These are phyloP conservation scores for Scophthalmus maximus DNA, from an alignment of 2,113 vertebrate species.

Conservation along the genomic window DNA sequence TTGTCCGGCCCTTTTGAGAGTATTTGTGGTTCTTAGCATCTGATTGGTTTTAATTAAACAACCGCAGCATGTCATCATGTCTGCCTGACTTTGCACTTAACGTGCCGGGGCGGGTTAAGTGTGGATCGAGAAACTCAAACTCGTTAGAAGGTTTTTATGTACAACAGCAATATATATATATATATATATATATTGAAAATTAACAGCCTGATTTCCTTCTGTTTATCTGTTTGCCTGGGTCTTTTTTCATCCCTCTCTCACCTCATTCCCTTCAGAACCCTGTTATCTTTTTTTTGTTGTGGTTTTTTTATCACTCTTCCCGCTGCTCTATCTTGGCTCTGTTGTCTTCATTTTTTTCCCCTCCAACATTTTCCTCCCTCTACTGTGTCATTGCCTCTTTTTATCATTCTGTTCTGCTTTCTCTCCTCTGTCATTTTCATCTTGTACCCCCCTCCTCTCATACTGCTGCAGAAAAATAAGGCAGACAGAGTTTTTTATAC, in stretches of 20 bases:
- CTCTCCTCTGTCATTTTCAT: conserved; percentile 53
- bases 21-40: no score
- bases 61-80: no score
- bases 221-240: conserved; percentile 55
- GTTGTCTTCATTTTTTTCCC: conserved; percentile 49
- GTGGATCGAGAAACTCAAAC: no score
- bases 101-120: no score
- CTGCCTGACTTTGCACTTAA: no score
- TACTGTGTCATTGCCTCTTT: conserved; percentile 53
- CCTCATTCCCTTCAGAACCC: conserved; percentile 46
- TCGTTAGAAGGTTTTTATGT: no score
- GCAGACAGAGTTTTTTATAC: conserved; percentile 59
- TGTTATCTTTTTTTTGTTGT: conserved; percentile 48
- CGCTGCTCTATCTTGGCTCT: conserved; percentile 45
- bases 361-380: conserved; percentile 29
- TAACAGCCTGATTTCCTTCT: conserved; percentile 57
- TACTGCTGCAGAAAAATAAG: conserved; percentile 44
- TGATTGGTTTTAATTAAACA: no score
- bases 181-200: conserved; percentile 47
- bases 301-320: conserved; percentile 45
- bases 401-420: conserved; percentile 49
- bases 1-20: no score
- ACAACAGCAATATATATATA: no score
- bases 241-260: conserved; percentile 53
- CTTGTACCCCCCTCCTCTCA: conserved; percentile 35